phyloP scores from a whole-genome alignment of 2,113 vertebrate species.

The Chaetura pelagica region DNA sequence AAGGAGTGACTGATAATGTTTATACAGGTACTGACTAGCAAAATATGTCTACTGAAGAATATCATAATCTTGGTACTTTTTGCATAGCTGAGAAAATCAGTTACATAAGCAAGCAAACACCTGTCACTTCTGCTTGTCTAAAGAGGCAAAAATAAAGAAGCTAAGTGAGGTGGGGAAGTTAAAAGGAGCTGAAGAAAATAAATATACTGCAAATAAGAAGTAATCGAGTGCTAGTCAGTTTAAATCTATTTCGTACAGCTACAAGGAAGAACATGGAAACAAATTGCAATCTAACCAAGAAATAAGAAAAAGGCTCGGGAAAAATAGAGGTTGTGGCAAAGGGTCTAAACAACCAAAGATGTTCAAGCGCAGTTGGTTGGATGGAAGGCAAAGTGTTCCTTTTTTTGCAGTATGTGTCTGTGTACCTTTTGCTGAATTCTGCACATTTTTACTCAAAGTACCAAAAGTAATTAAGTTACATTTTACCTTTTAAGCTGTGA shows the following conservation, averaged over 20 bases:
- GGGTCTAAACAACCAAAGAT: not conserved
- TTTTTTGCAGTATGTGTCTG: not conserved
- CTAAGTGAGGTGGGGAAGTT: not conserved
- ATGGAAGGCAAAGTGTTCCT: not conserved
- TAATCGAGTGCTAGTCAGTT: not conserved
- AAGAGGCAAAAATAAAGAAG: not conserved
- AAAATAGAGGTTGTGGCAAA: not conserved
- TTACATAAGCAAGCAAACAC: constrained; percentile 13
- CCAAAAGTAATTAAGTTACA: constrained; percentile 34
- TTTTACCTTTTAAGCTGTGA: constrained; percentile 52
- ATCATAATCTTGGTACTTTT: not conserved
- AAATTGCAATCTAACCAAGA: not conserved
- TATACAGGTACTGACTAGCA: not conserved
- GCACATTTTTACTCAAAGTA: not conserved
- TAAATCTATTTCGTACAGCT: not conserved
- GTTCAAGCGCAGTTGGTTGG: not conserved
- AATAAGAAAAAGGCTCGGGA: not conserved
- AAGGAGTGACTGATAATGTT: not conserved
- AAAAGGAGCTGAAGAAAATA: constrained; percentile 11
- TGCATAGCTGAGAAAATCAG: constrained; percentile 18
- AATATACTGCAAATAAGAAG: not conserved
- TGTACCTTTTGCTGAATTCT: constrained; percentile 24
- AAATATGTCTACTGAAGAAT: not conserved
- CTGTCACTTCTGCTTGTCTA: not conserved
- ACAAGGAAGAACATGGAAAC: not conserved